Evolutionary conservation across 2,113 vertebrate species (phyloP).

Genomic region (Morone saxatilis): DNA sequence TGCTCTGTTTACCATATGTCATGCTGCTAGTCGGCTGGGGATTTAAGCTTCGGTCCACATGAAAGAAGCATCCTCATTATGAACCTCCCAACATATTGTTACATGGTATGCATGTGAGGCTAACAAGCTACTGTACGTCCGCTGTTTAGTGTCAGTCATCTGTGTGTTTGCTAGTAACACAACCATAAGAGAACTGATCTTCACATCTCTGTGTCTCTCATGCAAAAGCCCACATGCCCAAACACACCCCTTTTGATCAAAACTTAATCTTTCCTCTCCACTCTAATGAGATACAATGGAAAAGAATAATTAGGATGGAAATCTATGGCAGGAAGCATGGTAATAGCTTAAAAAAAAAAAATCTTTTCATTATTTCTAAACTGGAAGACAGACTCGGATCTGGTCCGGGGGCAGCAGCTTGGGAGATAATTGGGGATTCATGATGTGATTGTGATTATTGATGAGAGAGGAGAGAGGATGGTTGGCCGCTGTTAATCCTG

Average conservation of each 20-base stretch:
- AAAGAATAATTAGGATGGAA: constrained; percentile 53
- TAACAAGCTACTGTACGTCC: constrained; percentile 41
- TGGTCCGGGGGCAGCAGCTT: constrained; percentile 45
- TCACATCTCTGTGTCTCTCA: not conserved
- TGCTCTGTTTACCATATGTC: constrained; percentile 38
- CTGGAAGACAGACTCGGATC: constrained; percentile 21
- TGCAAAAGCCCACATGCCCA: constrained; percentile 2
- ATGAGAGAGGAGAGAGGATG: constrained; percentile 48
- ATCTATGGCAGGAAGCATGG: constrained; percentile 9
- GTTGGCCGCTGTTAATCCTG: constrained; percentile 56
- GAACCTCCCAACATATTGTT: constrained; percentile 40
- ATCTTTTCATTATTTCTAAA: constrained; percentile 49
- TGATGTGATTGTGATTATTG: constrained; percentile 64
- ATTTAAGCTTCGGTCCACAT: constrained; percentile 61
- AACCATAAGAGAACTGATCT: constrained; percentile 5
- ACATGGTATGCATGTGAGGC: constrained; percentile 45
- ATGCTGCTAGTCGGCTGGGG: constrained; percentile 11
- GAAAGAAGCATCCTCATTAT: constrained; percentile 64
- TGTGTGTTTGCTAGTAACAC: not conserved
- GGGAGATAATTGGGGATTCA: constrained; percentile 74
- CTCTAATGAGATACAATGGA: constrained; percentile 51
- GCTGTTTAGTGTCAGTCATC: constrained; percentile 19
- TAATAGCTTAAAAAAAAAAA: constrained; percentile 40
- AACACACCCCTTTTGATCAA: constrained; percentile 48
- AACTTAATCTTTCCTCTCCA: constrained; percentile 42